phyloP scores from a whole-genome alignment of 2,797 vertebrate species.

The Sebastes melanostomus region DNA sequence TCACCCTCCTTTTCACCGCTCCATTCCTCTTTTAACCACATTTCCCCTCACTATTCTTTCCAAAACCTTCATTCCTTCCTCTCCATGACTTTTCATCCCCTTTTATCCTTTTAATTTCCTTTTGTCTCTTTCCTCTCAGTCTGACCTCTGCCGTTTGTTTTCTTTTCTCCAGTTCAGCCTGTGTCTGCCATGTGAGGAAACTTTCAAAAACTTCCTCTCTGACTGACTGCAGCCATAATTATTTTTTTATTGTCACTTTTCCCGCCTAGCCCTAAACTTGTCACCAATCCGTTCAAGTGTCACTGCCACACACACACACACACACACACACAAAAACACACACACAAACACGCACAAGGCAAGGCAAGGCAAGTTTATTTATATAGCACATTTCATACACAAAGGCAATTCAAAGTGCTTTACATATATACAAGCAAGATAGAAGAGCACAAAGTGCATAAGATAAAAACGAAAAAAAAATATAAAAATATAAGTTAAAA shows the following conservation, averaged over 20 bases:
- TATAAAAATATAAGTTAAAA: too few relatives aligned
- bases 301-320: neutral
- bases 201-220: constrained; percentile 19
- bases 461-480: too few relatives aligned
- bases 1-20: neutral
- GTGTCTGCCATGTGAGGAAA: constrained; percentile 35
- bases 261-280: constrained; percentile 15
- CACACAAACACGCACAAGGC: neutral
- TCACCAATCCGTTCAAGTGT: neutral
- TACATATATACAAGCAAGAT: too few relatives aligned
- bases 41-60: neutral
- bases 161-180: neutral
- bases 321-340: neutral
- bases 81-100: constrained; percentile 29
- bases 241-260: neutral
- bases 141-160: constrained; percentile 29
- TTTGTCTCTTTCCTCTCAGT: constrained; percentile 37
- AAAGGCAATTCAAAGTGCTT: too few relatives aligned
- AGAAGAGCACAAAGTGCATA: too few relatives aligned
- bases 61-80: neutral
- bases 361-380: too few relatives aligned
- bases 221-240: neutral
- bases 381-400: too few relatives aligned
- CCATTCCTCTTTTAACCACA: neutral
- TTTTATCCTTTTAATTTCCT: constrained; percentile 64